Evolutionary conservation across 2,888 invertebrate species (phyloP), one percentile per base, ranked within the genome.

Genomic region (Caenorhabditis sp.): DNA sequence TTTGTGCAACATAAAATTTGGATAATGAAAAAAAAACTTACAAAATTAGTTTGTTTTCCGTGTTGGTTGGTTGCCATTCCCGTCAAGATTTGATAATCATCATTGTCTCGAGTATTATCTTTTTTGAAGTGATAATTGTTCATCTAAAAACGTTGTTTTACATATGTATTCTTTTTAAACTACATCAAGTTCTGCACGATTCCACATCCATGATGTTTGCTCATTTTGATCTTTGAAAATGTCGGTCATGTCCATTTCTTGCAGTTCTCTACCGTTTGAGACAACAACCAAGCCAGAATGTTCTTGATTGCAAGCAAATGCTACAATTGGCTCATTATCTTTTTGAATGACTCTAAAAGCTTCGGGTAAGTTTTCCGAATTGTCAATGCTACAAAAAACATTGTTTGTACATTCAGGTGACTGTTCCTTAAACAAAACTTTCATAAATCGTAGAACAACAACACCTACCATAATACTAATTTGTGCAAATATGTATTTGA

Each of bases 301-400:
- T 20, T 95, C 83, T 86, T 87, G 86, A 77, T 88, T 89, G 60
- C 86, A 88, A 92, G 98, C 97, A 94, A 99, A 99, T 37, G 98
- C 96, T 68, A 97, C 95, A 88, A 99, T 97, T 72, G 97, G 96
- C 93, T 99, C 99, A 93, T 97, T 97, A 92, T 99, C 99, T 93
- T 98, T 98, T 93, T 99, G 98, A 87, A 99, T 96, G 88, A 99
- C 96, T 87, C 97, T 94, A 79, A 97, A 96, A 11, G 96, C 96
- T 91, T 96, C 96, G 77, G 89, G 85, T 2, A 86, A 76, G 20
- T 61, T 62, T 55, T 55, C 50, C 22, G 55, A 51, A 13, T 72
- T 72, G 0, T 84, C 78, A 9, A 79, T 76, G 13, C 80, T 67
- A 56, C n/a, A n/a, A n/a, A n/a, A n/a, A n/a, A n/a, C n/a, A n/a